These are phyloP conservation scores for Etheostoma nigrum DNA, from an alignment of 2,797 vertebrate species.

Conservation along the genomic window DNA sequence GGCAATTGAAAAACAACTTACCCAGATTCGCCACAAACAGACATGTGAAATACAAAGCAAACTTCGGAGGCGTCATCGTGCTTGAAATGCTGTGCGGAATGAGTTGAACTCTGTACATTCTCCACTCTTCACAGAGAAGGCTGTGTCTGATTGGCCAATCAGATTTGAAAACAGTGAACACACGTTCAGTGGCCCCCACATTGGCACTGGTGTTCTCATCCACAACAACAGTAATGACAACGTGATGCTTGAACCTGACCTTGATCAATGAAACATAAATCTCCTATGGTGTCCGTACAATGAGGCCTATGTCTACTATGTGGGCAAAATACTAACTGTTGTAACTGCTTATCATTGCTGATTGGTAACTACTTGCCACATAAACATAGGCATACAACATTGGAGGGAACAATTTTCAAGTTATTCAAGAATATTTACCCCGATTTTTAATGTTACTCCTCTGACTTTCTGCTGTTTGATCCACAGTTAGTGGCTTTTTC, in stretches of 20 bases:
- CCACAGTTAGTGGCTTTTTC: neutral
- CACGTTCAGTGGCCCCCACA: neutral
- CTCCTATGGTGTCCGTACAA: neutral
- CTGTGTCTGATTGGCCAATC: conserved; percentile 40
- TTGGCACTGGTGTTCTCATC: neutral
- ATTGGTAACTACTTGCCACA: neutral
- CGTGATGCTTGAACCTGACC: neutral
- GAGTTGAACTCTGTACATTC: conserved; percentile 6
- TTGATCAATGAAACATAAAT: neutral
- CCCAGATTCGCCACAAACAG: conserved; percentile 26
- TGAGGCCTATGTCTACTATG: neutral
- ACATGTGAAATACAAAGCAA: conserved; percentile 14
- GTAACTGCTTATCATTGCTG: neutral
- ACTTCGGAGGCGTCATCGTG: conserved; percentile 43
- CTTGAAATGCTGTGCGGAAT: conserved; percentile 37
- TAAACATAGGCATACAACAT: no score
- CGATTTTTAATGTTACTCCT: neutral
- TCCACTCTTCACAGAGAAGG: conserved; percentile 38
- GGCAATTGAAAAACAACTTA: conserved; percentile 24
- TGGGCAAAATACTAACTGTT: neutral
- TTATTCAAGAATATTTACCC: neutral
- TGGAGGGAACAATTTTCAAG: neutral
- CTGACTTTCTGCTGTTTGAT: neutral
- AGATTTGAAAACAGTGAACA: conserved; percentile 25
- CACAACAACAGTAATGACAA: neutral